A percentile compares a stretch with the other conserved stretches of the same genome.
Evolutionary conservation across 2,888 invertebrate genomes (phyloP).

Genomic region (Leptinotarsa peninsularis): DNA sequence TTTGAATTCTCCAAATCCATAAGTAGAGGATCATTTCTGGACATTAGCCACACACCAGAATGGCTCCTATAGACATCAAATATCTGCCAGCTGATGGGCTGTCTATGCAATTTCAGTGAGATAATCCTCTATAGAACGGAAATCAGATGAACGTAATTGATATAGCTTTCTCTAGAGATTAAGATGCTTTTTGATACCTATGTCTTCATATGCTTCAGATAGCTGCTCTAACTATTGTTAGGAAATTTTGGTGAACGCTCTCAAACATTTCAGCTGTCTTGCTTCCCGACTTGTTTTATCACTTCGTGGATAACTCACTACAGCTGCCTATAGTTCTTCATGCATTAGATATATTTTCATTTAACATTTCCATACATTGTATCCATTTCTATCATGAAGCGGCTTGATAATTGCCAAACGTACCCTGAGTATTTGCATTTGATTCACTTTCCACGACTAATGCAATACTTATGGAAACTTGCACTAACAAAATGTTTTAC

Average conservation of each 20-base stretch:
- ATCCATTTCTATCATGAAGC: slow-evolving; percentile 11
- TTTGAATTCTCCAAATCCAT: slow-evolving; percentile 11
- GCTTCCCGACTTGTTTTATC: background rate
- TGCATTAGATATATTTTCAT: background rate
- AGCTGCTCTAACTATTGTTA: background rate
- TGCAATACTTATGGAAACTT: background rate
- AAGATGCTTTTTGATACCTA: background rate
- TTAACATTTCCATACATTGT: slow-evolving; percentile 1
- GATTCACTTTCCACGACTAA: background rate
- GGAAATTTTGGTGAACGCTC: slow-evolving; percentile 1
- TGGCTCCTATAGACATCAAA: slow-evolving; percentile 4
- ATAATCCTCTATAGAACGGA: slow-evolving; percentile 7
- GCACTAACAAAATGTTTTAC: background rate
- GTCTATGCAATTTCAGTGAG: slow-evolving; percentile 16
- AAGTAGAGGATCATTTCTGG: background rate
- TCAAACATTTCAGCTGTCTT: background rate
- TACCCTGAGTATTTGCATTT: background rate
- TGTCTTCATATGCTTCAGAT: slow-evolving; percentile 14
- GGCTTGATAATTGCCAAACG: background rate
- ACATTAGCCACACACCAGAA: background rate
- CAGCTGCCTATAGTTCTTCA: background rate
- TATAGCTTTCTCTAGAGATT: slow-evolving; percentile 7
- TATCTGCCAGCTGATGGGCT: slow-evolving; percentile 12
- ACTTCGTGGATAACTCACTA: background rate
- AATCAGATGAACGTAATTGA: slow-evolving; percentile 1